Percentiles rank a stretch among this genome's conserved stretches.
These are phyloP conservation scores for Cyaniris semiargus DNA, from an alignment of 2,888 invertebrate genomes.

Conservation along the genomic window DNA sequence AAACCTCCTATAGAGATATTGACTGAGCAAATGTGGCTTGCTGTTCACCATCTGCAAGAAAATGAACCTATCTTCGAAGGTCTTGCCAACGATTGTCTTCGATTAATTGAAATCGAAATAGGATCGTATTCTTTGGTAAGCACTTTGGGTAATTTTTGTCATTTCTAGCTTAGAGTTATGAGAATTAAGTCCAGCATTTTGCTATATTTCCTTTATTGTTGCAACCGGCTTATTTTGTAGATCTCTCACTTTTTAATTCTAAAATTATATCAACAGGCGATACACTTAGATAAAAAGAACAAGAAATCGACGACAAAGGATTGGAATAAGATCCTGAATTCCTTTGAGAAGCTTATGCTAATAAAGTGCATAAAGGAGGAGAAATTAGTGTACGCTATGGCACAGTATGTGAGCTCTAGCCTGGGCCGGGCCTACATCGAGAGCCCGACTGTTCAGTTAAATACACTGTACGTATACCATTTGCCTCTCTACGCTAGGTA, in stretches of 20 bases:
- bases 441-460: slow-evolving; percentile 87
- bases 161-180: not conserved
- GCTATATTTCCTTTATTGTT: not conserved
- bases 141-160: not conserved
- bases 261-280: slow-evolving; percentile 64
- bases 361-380: slow-evolving; percentile 89
- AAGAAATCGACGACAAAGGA: slow-evolving; percentile 54
- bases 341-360: slow-evolving; percentile 91
- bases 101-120: slow-evolving; percentile 79
- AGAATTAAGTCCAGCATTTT: not conserved
- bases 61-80: slow-evolving; percentile 78
- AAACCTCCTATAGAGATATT: slow-evolving; percentile 83
- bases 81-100: slow-evolving; percentile 76
- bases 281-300: slow-evolving; percentile 75
- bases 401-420: slow-evolving; percentile 88
- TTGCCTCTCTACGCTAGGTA: no score
- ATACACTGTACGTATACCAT: slow-evolving; percentile 76
- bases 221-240: not conserved
- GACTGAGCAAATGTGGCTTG: slow-evolving; percentile 85
- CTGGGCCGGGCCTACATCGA: slow-evolving; percentile 91
- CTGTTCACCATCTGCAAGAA: slow-evolving; percentile 82
- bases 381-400: slow-evolving; percentile 89
- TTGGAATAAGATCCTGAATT: slow-evolving; percentile 83
- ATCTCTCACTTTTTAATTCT: slow-evolving; percentile 1
- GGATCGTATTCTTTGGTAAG: slow-evolving; percentile 82